phyloP scores from a whole-genome alignment of 2,113 vertebrate species.

The Lycaon pictus region DNA sequence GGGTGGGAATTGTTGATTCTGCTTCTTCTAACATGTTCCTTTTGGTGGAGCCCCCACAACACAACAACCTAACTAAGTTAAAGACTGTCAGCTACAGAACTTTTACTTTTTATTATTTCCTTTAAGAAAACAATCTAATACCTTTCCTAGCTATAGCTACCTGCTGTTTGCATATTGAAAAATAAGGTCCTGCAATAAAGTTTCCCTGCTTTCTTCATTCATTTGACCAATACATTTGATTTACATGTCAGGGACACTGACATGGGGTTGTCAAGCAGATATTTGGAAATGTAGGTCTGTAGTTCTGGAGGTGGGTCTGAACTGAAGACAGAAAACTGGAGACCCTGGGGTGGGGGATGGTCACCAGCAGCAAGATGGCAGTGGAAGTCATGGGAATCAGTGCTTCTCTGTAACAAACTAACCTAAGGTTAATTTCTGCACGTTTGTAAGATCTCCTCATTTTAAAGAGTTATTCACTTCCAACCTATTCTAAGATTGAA shows the following conservation, averaged over 20 bases:
- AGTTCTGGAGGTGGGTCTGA: not conserved
- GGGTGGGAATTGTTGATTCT: accelerated
- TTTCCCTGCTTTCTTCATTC: not conserved
- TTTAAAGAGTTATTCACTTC: not conserved
- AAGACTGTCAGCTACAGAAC: not conserved
- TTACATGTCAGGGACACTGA: not conserved
- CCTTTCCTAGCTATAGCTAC: not conserved
- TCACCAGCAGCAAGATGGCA: not conserved
- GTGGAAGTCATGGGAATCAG: not conserved
- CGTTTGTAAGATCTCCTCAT: not conserved
- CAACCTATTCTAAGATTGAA: not conserved
- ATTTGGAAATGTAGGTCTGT: not conserved
- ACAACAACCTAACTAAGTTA: not conserved
- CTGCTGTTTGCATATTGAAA: not conserved
- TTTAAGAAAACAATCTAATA: not conserved
- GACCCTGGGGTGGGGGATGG: too few relatives aligned
- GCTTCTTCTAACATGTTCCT: not conserved
- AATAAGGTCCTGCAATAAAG: not conserved
- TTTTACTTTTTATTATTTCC: not conserved
- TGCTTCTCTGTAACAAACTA: not conserved
- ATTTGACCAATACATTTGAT: not conserved
- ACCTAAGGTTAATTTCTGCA: not conserved
- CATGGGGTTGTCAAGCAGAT: not conserved
- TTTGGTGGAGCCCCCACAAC: not conserved
- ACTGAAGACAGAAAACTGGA: not conserved